Conservation (phyloP, 2,797 vertebrate species). For the Megaceryle alcyon region DNA sequence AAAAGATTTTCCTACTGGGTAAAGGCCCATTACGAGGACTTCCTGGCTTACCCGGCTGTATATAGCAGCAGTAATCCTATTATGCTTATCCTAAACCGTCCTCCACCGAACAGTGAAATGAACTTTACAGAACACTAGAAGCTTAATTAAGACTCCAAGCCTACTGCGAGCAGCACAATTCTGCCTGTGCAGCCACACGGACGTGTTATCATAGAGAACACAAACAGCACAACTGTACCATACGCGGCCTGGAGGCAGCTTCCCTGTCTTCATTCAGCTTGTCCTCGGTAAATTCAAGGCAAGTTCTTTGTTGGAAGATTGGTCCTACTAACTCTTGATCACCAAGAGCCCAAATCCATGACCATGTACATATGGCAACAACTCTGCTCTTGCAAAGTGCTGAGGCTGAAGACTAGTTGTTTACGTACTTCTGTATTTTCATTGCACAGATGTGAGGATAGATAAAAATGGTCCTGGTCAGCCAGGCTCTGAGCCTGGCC, state of each 20-base stretch:
- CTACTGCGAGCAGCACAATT: not conserved
- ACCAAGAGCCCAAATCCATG: not conserved
- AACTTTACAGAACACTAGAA: slow-evolving; percentile 60
- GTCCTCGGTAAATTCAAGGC: not conserved
- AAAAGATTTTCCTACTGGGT: slow-evolving; percentile 56
- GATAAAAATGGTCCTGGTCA: not conserved
- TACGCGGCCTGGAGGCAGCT: too few species aligned
- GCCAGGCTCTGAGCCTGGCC: not conserved
- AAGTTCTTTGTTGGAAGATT: not conserved
- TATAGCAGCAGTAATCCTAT: slow-evolving; percentile 76
- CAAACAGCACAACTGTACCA: not conserved
- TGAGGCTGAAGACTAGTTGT: not conserved
- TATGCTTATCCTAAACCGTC: slow-evolving; percentile 76
- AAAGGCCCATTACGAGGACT: slow-evolving; percentile 69
- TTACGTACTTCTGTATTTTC: not conserved
- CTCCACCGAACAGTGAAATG: slow-evolving; percentile 66
- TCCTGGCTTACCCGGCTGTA: slow-evolving; percentile 71
- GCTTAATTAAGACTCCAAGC: slow-evolving; percentile 51
- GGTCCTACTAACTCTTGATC: not conserved
- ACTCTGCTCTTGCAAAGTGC: not conserved
- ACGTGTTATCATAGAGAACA: not conserved
- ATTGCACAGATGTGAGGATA: not conserved
- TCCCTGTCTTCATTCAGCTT: not conserved
- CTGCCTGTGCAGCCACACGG: not conserved
- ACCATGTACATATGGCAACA: fast-evolving